Conservation (phyloP, 2,797 vertebrate genomes). For the Lateolabrax maculatus region DNA sequence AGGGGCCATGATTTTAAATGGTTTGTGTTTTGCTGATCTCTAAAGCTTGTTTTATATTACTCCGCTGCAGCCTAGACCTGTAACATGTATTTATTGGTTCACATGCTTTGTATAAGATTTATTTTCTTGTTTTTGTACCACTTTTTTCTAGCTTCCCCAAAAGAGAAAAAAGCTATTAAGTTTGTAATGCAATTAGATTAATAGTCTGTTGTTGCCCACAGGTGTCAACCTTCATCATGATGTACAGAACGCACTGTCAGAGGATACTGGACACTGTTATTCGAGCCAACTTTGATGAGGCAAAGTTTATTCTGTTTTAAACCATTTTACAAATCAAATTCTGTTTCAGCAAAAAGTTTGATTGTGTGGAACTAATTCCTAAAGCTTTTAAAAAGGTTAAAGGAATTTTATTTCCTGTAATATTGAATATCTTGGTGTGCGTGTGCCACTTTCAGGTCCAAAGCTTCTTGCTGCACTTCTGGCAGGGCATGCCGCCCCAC, state of each 20-base stretch:
- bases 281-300: constrained; percentile 99
- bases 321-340: not conserved
- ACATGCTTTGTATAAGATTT: constrained; percentile 81
- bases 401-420: constrained; percentile 10
- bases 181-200: constrained; percentile 57
- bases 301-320: constrained; percentile 65
- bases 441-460: constrained; percentile 89
- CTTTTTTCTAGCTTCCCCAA: constrained; percentile 28
- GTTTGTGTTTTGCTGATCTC: constrained; percentile 87
- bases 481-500: constrained; percentile 99
- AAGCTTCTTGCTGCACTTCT: constrained; percentile 99
- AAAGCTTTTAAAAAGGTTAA: not conserved
- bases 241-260: constrained; percentile 99
- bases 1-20: constrained; percentile 86
- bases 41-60: constrained; percentile 83
- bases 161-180: constrained; percentile 28
- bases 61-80: constrained; percentile 70
- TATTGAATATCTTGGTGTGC: constrained; percentile 4
- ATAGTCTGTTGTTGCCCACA: constrained; percentile 75
- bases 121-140: constrained; percentile 81
- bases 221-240: constrained; percentile 99
- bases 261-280: constrained; percentile 99
- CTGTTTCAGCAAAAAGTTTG: not conserved
- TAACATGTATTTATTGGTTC: constrained; percentile 80
- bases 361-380: not conserved